Base-by-base conservation (phyloP, 1,140 invertebrate species). In the Tribolium madens region DNA sequence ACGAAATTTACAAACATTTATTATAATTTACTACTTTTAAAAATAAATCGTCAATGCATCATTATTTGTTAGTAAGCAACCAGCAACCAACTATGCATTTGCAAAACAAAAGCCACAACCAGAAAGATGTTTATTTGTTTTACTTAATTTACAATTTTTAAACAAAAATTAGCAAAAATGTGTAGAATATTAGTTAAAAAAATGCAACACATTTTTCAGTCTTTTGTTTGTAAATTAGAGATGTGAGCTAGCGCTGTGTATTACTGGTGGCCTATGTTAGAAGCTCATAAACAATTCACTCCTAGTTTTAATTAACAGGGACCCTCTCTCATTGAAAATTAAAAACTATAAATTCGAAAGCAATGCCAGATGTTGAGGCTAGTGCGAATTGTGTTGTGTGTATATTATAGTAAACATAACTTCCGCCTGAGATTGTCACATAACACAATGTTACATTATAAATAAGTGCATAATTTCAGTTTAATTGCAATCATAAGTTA, bases 401-500 rank as follows among this genome's bases (percentile, higher is more conserved):
- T 26, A 26, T 26, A 26, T 26, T 26, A 57, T 18, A 18, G 26
- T n/a, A 7, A 10, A 33, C 57, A 64, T 64, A 64, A 64, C 57
- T 64, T 64, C 57, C 21, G 26, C 26, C 57, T 64, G 57, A 64
- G 57, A 64, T 64, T 64, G 57, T 64, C 57, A 64, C 57, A 14
- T 64, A 64, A 64, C 57, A 64, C 57, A 64, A 64, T 33, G 57
- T 64, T 64, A 64, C 57, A 64, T 64, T 31, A 64, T 64, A 26
- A 64, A 64, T 64, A 64, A 64, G 57, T 64, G 57, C 57, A 64
- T 64, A 64, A 64, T 64, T 64, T 64, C 14, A 26, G 57, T 64
- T 33, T 64, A 64, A 64, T 64, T 64, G 57, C 57, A 64, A 64
- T 64, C 57, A 64, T 64, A 64, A 64, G 21, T 64, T 64, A 64